Evolutionary conservation across 23 tunicate species (phyloP).

Genomic region (Phallusia fumigata): DNA sequence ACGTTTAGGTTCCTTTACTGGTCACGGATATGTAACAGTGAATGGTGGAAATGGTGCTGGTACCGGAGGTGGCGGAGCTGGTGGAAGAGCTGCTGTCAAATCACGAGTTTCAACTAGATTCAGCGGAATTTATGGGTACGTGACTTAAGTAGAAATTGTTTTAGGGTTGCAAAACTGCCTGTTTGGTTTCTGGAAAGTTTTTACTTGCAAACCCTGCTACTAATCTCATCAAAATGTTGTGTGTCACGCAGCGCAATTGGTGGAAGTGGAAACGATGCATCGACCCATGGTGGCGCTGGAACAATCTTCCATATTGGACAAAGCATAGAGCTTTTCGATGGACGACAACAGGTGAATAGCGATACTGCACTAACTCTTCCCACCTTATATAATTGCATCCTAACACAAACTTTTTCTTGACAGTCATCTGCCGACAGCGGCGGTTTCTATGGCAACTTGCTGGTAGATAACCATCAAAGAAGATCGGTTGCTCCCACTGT

Average conservation of each 20-base stretch:
- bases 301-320: slow-evolving; percentile 25
- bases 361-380: neutral
- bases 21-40: slow-evolving; percentile 22
- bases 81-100: slow-evolving; percentile 18
- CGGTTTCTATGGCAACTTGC: slow-evolving; percentile 25
- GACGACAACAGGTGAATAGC: neutral
- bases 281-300: slow-evolving; percentile 16
- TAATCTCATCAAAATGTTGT: too few relatives aligned
- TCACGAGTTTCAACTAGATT: slow-evolving; percentile 18
- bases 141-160: too few relatives aligned
- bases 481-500: slow-evolving; percentile 13
- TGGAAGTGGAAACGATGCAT: slow-evolving; percentile 18
- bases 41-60: slow-evolving; percentile 29
- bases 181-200: too few relatives aligned
- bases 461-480: slow-evolving; percentile 12
- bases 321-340: slow-evolving; percentile 21
- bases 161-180: neutral
- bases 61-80: slow-evolving; percentile 30
- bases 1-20: slow-evolving; percentile 14
- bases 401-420: neutral
- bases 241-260: slow-evolving; percentile 20
- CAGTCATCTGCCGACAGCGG: slow-evolving; percentile 20
- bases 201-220: too few relatives aligned
- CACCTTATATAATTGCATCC: neutral
- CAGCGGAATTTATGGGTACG: slow-evolving; percentile 14